phyloP scores from a whole-genome alignment of 2,888 invertebrate species.

The Coenonympha glycerion region DNA sequence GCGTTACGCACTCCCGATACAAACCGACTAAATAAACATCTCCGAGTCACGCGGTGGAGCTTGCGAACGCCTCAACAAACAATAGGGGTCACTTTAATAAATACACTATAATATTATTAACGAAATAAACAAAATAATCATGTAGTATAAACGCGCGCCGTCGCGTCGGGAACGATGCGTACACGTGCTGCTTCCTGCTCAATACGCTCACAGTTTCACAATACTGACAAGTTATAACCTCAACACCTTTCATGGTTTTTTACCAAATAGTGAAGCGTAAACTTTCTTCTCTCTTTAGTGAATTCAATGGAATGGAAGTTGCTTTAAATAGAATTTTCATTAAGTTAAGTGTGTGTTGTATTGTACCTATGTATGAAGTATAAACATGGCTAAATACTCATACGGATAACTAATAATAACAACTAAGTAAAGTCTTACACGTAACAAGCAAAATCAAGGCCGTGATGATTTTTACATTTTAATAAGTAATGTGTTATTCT shows the following conservation, averaged over 20 bases:
- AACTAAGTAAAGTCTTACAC: no score
- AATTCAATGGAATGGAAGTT: no score
- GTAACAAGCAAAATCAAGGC: background rate
- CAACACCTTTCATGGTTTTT: no score
- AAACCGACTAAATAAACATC: slow-evolving; percentile 47
- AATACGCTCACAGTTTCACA: slow-evolving; percentile 1
- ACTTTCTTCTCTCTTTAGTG: no score
- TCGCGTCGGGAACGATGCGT: slow-evolving; percentile 53
- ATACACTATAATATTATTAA: slow-evolving; percentile 42
- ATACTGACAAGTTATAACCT: no score
- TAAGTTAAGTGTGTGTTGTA: no score
- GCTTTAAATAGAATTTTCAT: no score
- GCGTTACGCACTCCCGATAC: slow-evolving; percentile 47
- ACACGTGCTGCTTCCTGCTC: slow-evolving; percentile 35
- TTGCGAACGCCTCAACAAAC: slow-evolving; percentile 50
- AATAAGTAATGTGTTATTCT: background rate
- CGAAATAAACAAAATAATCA: slow-evolving; percentile 67
- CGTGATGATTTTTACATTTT: background rate
- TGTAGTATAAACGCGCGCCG: slow-evolving; percentile 70
- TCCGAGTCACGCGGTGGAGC: slow-evolving; percentile 48
- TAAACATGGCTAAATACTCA: no score
- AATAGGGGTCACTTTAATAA: slow-evolving; percentile 47
- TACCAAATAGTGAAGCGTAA: no score
- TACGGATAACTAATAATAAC: no score
- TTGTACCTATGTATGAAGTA: no score